A percentile compares a stretch with the other conserved stretches of the same genome.
phyloP scores from a whole-genome alignment of 1,140 invertebrate genomes.

The Bombus fervidus region DNA sequence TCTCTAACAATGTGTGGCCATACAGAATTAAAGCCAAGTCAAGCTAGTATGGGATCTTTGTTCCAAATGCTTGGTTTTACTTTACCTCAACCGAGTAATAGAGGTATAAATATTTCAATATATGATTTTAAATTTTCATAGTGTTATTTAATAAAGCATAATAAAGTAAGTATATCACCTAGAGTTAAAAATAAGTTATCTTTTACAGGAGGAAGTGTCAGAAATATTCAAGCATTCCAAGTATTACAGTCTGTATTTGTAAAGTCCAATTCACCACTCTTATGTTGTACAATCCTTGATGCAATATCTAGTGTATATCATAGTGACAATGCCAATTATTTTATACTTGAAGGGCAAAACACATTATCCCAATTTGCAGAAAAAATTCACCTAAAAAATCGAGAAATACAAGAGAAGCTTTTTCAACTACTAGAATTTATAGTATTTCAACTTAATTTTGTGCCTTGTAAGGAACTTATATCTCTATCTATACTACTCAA shows the following conservation, averaged over 20 bases:
- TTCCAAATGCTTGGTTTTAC: slow-evolving; percentile 97
- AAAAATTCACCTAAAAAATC: slow-evolving; percentile 94
- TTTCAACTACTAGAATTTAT: slow-evolving; percentile 98
- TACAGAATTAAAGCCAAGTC: slow-evolving; percentile 92
- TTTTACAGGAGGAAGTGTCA: slow-evolving; percentile 87
- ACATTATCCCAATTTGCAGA: slow-evolving; percentile 98
- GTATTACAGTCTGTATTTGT: slow-evolving; percentile 97
- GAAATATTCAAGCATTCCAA: slow-evolving; percentile 97
- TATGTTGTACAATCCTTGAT: slow-evolving; percentile 96
- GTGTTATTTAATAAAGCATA: background rate
- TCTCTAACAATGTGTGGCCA: slow-evolving; percentile 97
- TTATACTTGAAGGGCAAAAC: slow-evolving; percentile 98
- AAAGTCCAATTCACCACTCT: slow-evolving; percentile 91
- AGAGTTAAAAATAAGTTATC: background rate
- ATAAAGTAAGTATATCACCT: background rate
- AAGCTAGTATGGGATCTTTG: slow-evolving; percentile 92
- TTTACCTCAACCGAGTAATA: slow-evolving; percentile 93
- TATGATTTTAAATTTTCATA: background rate
- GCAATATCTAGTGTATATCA: slow-evolving; percentile 98
- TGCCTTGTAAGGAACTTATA: slow-evolving; percentile 99
- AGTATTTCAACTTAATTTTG: slow-evolving; percentile 98
- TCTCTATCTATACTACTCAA: slow-evolving; percentile 96
- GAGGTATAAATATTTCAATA: slow-evolving; percentile 84
- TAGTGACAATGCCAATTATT: slow-evolving; percentile 99
- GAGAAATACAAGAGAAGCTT: slow-evolving; percentile 97